Conservation (phyloP, 1,140 invertebrate genomes). For the Drosophila quadrilineata region DNA sequence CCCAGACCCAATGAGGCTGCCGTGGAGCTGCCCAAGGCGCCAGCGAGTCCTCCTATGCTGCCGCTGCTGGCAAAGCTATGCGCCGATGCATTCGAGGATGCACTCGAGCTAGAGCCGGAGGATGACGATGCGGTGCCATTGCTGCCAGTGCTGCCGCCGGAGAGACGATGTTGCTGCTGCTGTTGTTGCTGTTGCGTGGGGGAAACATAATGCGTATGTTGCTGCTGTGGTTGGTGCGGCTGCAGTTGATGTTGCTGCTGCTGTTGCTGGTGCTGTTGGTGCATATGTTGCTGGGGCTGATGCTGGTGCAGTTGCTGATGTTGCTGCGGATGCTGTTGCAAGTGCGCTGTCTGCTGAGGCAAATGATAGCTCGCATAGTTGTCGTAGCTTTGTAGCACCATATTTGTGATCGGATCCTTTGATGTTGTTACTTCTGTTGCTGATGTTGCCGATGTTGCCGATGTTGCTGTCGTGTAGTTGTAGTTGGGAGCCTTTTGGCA, state of each 20-base stretch:
- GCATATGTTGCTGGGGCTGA: constrained; percentile 31
- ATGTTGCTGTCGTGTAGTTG: constrained; percentile 36
- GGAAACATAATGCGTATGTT: constrained; percentile 29
- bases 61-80: constrained; percentile 39
- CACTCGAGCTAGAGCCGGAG: constrained; percentile 61
- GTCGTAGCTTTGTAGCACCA: constrained; percentile 75
- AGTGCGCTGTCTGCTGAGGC: constrained; percentile 41
- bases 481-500: constrained; percentile 51
- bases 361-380: constrained; percentile 71
- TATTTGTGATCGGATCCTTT: constrained; percentile 33
- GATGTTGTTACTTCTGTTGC: constrained; percentile 2
- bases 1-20: constrained; percentile 70
- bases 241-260: constrained; percentile 33
- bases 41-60: constrained; percentile 35
- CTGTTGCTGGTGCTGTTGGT: constrained; percentile 29
- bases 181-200: constrained; percentile 31
- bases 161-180: constrained; percentile 64
- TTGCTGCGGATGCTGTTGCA: constrained; percentile 38
- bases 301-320: constrained; percentile 38
- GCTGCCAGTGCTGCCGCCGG: constrained; percentile 76
- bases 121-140: constrained; percentile 61
- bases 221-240: constrained; percentile 32
- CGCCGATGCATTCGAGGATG: constrained; percentile 54
- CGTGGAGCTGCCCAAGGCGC: constrained; percentile 61
- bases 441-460: constrained; percentile 10